Percentiles rank a stretch among this genome's conserved stretches.
These are phyloP conservation scores for Lagothrix lagotricha DNA, from an alignment of 2,797 vertebrate genomes.

Conservation along the genomic window DNA sequence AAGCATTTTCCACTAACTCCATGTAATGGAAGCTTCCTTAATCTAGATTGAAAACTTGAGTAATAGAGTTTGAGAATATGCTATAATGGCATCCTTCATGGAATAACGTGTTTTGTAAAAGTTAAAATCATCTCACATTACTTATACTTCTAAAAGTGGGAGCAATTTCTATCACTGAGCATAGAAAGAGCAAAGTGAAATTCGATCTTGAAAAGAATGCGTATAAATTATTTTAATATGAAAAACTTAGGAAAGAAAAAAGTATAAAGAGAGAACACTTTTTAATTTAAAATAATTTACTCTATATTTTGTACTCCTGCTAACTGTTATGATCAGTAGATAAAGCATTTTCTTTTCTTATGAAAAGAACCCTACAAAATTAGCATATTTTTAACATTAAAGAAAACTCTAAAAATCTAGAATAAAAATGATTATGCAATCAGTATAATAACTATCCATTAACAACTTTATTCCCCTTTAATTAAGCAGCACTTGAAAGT, in stretches of 20 bases:
- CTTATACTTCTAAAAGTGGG: neutral
- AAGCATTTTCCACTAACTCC: slow-evolving; percentile 53
- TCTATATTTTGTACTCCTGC: neutral
- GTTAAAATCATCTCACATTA: slow-evolving; percentile 13
- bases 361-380: neutral
- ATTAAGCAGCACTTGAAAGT: slow-evolving; percentile 17
- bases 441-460: neutral
- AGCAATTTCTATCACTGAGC: neutral
- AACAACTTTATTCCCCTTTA: neutral
- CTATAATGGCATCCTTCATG: slow-evolving; percentile 32
- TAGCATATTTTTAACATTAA: slow-evolving; percentile 19
- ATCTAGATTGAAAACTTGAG: slow-evolving; percentile 50
- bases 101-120: slow-evolving; percentile 44
- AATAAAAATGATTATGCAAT: slow-evolving; percentile 4
- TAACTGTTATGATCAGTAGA: neutral
- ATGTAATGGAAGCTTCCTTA: slow-evolving; percentile 59
- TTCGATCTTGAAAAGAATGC: neutral
- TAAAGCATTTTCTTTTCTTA: slow-evolving; percentile 9
- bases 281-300: neutral
- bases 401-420: neutral
- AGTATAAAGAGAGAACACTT: neutral
- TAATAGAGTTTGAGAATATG: slow-evolving; percentile 54
- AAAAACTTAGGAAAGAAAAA: neutral
- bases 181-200: slow-evolving; percentile 18
- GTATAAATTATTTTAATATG: neutral